Evolutionary conservation across 2,888 invertebrate genomes (phyloP).

Genomic region (Gastracanthus pulcherrimus): DNA sequence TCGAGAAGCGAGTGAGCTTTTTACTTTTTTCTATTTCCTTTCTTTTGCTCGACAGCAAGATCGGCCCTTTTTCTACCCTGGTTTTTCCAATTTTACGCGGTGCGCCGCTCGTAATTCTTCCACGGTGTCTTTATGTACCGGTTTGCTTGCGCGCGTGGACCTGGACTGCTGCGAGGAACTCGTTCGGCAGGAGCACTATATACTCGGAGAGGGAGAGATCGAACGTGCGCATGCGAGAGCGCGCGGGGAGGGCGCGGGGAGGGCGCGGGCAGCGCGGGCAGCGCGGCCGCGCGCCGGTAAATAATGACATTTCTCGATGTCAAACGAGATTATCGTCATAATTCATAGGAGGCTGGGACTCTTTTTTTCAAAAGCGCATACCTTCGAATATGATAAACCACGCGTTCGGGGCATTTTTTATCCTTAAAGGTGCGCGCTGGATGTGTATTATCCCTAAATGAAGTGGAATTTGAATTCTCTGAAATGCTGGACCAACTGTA

Average conservation of each 20-base stretch:
- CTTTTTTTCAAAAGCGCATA: background rate
- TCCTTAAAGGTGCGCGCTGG: too few species aligned
- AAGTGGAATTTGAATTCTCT: background rate
- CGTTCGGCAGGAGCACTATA: background rate
- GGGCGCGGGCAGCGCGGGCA: background rate
- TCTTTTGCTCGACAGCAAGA: background rate
- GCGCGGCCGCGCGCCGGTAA: slow-evolving; percentile 11
- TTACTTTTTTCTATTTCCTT: background rate
- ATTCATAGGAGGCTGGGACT: slow-evolving; percentile 30
- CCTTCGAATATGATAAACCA: background rate
- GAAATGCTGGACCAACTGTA: background rate
- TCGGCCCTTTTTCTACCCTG: background rate
- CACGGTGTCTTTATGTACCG: slow-evolving; percentile 31
- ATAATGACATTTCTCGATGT: slow-evolving; percentile 47
- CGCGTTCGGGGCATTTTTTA: background rate
- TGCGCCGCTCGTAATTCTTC: slow-evolving; percentile 44
- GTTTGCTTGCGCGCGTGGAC: slow-evolving; percentile 25
- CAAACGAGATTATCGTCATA: slow-evolving; percentile 47
- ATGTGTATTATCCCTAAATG: too few species aligned
- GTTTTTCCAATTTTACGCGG: slow-evolving; percentile 46
- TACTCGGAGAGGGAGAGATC: too few species aligned
- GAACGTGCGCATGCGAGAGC: too few species aligned
- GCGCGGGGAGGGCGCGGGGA: too few species aligned
- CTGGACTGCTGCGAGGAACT: slow-evolving; percentile 28
- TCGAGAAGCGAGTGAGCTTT: background rate